Base-by-base conservation (phyloP, 2,888 invertebrate species). In the Phyllotreta cruciferae region DNA sequence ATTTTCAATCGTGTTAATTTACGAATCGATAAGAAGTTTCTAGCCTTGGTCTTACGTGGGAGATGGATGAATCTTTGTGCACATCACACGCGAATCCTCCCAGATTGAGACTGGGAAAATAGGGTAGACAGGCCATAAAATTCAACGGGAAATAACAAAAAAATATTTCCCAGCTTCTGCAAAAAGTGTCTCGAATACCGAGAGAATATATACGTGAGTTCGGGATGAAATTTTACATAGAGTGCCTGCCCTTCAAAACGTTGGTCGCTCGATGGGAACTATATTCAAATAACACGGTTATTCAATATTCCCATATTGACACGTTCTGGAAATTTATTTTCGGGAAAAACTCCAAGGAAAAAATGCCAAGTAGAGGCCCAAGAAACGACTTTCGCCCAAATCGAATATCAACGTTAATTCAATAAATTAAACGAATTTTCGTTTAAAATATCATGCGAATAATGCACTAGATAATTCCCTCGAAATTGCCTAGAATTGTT, bases 101-200 rank as follows among this genome's bases (percentile, higher is more conserved):
- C 44, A 45, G 45, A 47, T 49, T 38, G n/a, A 38, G 11, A 56
- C 66, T 50, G 34, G 62, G 41, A 50, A 60, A 69, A 62, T 56
- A 64, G 47, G 54, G 62, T 54, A 64, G 64, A 52, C 60, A 61
- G 62, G 64, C 67, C 63, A 63, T 69, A 67, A 69, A 69, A 67
- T 67, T 64, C 67, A 67, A 60, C 67, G 64, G 38, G 61, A 62
- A 62, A 60, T 62, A 58, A 55, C 47, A 61, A 63, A 60, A 63
- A 64, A 50, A 64, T 34, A 49, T 49, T 60, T 56, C 36, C n/a
- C 3, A 42, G 50, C 9, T 56, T n/a, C 14, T 35, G 13, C 14
- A 57, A 49, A 57, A 56, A 47, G 37, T 56, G 45, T 56, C 45
- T 47, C n/a, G 47, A 38, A 57, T 57, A 49, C 35, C 24, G 24